These are phyloP conservation scores for Leptinotarsa texana DNA, from an alignment of 1,140 invertebrate genomes.

Conservation along the genomic window DNA sequence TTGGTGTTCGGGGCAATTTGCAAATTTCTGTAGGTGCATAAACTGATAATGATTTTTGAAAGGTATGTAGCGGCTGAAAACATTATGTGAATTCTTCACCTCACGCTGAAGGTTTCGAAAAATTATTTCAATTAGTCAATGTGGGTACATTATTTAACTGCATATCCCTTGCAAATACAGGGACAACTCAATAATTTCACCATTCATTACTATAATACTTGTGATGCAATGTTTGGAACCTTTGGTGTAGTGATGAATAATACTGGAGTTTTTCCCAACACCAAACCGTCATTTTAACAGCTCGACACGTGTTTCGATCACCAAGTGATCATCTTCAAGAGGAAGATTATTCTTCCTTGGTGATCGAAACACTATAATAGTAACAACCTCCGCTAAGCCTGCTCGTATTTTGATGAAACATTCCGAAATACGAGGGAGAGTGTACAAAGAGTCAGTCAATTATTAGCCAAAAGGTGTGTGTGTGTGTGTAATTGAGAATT, in stretches of 20 bases:
- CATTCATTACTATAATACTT: background rate
- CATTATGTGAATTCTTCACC: slow-evolving; percentile 13
- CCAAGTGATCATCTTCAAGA: too few species aligned
- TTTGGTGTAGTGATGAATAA: too few species aligned
- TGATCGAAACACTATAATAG: background rate
- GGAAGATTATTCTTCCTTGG: too few species aligned
- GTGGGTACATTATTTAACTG: background rate
- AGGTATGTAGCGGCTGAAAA: slow-evolving; percentile 15
- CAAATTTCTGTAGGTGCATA: background rate
- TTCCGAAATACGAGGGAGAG: background rate
- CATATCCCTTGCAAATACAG: background rate
- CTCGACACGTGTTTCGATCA: too few species aligned
- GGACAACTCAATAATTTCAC: slow-evolving; percentile 4
- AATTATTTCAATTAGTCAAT: slow-evolving; percentile 1
- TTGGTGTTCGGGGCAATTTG: too few species aligned
- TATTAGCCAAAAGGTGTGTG: background rate
- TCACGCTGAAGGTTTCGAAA: slow-evolving; percentile 21
- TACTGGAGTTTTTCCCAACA: too few species aligned
- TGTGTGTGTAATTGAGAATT: background rate
- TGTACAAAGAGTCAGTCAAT: background rate
- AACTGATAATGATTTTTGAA: background rate
- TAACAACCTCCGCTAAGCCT: background rate
- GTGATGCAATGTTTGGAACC: too few species aligned
- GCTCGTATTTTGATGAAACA: background rate
- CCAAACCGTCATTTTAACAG: too few species aligned